A percentile compares a stretch with the other conserved stretches of the same genome.
Conservation (phyloP, 2,113 vertebrate species). For the Semnornis frantzii region DNA sequence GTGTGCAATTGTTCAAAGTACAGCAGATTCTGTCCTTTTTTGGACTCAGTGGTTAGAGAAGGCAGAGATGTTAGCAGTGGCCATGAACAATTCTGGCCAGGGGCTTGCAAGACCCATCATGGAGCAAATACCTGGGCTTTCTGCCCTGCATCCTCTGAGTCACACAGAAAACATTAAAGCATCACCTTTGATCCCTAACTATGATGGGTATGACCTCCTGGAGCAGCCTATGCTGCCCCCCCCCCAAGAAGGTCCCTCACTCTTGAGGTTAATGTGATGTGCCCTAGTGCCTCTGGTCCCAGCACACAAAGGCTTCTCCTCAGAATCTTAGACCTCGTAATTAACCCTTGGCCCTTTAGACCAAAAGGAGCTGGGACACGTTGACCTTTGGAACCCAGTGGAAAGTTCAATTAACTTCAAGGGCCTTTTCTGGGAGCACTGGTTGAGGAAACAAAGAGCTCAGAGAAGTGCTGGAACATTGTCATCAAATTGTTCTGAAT, state of each 20-base stretch:
- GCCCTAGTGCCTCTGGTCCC: background rate
- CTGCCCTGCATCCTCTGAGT: background rate
- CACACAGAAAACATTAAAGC: background rate
- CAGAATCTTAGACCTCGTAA: background rate
- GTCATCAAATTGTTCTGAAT: constrained; percentile 33
- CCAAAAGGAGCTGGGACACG: background rate
- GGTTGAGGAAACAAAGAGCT: constrained; percentile 26
- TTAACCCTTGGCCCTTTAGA: background rate
- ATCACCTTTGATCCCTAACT: background rate
- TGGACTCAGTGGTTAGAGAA: background rate
- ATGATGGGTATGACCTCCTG: background rate
- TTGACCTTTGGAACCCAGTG: background rate
- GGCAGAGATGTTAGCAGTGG: background rate
- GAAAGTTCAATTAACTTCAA: constrained; percentile 48
- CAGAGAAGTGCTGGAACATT: constrained; percentile 5
- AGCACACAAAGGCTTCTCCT: background rate
- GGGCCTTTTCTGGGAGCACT: background rate
- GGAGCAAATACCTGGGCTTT: background rate
- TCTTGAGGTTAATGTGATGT: background rate
- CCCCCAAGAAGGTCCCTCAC: background rate
- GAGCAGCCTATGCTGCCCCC: background rate
- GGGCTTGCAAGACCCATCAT: background rate
- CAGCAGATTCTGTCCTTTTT: constrained; percentile 28
- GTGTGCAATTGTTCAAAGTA: constrained; percentile 25
- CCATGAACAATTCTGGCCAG: background rate